These are phyloP conservation scores for Sphaeridia pumilis DNA, from an alignment of 2,888 invertebrate species.

Conservation along the genomic window DNA sequence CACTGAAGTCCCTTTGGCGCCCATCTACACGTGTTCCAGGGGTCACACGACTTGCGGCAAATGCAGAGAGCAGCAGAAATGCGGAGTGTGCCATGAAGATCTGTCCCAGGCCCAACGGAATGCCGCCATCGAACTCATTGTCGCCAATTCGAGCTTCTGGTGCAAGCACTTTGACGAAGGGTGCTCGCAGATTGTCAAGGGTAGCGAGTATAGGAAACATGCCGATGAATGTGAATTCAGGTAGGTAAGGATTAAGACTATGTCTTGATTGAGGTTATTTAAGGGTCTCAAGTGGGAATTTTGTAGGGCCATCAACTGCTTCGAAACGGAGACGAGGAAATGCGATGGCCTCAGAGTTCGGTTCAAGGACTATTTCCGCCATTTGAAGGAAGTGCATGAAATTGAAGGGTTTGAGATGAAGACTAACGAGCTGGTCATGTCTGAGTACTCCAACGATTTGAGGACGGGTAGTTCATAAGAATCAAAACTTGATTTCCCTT, in stretches of 20 bases:
- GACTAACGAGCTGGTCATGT: slow-evolving; percentile 20
- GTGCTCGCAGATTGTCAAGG: slow-evolving; percentile 25
- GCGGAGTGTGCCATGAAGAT: slow-evolving; percentile 30
- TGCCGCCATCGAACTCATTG: slow-evolving; percentile 26
- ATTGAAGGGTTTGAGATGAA: slow-evolving; percentile 24
- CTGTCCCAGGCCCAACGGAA: slow-evolving; percentile 21
- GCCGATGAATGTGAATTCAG: slow-evolving; percentile 23
- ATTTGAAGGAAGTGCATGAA: slow-evolving; percentile 26
- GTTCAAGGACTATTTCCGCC: slow-evolving; percentile 26
- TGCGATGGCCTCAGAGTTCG: slow-evolving; percentile 21
- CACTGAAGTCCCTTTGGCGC: slow-evolving; percentile 30
- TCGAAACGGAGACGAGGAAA: slow-evolving; percentile 19
- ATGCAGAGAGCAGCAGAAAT: slow-evolving; percentile 19
- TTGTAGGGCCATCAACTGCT: slow-evolving; percentile 20
- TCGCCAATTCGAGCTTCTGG: slow-evolving; percentile 28
- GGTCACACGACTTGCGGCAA: slow-evolving; percentile 31
- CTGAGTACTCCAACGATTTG: slow-evolving; percentile 27
- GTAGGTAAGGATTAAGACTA: slow-evolving; percentile 9
- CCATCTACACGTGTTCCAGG: slow-evolving; percentile 28
- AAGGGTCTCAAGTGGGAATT: background rate
- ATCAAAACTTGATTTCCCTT: background rate
- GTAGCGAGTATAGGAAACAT: slow-evolving; percentile 24
- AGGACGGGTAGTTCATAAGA: slow-evolving; percentile 11
- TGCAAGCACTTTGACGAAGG: slow-evolving; percentile 28
- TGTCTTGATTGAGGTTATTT: background rate